Base-by-base conservation (phyloP, 2,113 vertebrate genomes). In the Sander vitreus region DNA sequence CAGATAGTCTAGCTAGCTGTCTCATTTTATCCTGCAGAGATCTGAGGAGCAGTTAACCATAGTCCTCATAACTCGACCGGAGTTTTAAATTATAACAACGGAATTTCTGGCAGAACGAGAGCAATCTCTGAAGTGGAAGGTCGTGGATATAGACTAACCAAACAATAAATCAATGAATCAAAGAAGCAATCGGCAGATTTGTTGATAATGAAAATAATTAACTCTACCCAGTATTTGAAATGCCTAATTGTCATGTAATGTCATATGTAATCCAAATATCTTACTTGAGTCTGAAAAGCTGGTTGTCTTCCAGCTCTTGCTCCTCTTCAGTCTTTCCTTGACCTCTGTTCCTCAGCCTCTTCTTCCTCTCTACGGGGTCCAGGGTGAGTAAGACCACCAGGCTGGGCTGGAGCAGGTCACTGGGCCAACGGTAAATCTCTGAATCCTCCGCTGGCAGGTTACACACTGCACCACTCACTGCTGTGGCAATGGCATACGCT, bases 401-500 rank as follows among this genome's bases (percentile, higher is more conserved):
- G 85, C 96, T 95, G 0, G 97, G 97, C 81, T 87, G 95, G 23
- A 97, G 95, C 59, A 99, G 95, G 93, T 99, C 98, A 15, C 80
- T 36, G 5, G 97, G 98, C 97, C 97, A 98, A 73, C 91, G 90
- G 89, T 98, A 99, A 23, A 97, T 87, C 1, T 95, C 93, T 4
- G 97, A 96, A 0, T 93, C 91, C 59, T 59, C 70, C 0, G 91
- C 91, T 14, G 98, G 98, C 51, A 99, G 96, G 88, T 96, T 91
- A 33, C 89, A 91, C 14, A 94, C 73, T 9, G 90, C 84, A 2
- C 96, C 98, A 0, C 85, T 93, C 67, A 96, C 93, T 67, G 97
- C 97, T 6, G 97, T 97, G 78, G 97, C 97, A 2, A 99, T 97
- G 85, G 96, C 95, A 1, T 99, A 99, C 3, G 97, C 95, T 48